Conservation (phyloP, 1,140 invertebrate genomes). For the Drosophila parabipectinata region DNA sequence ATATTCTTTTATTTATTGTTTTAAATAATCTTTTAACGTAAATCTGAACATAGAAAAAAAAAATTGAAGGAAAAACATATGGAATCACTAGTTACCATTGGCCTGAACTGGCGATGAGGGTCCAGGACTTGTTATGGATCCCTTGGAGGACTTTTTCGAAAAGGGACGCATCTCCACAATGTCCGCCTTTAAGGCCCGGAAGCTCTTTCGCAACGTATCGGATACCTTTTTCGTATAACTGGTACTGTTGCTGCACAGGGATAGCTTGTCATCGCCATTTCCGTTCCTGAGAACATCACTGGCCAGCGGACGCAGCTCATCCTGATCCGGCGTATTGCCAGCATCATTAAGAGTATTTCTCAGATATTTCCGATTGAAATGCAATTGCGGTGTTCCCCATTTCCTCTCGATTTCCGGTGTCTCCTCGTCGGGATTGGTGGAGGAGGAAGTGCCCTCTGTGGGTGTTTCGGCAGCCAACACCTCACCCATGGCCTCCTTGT, state of each 20-base stretch:
- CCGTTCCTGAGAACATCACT: constrained; percentile 11
- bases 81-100: constrained; percentile 17
- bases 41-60: neutral
- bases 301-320: constrained; percentile 53
- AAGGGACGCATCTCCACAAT: constrained; percentile 71
- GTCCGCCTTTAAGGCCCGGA: constrained; percentile 69
- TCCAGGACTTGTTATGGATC: neutral
- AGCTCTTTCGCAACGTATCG: constrained; percentile 64
- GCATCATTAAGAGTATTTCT: constrained; percentile 46
- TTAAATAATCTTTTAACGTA: neutral
- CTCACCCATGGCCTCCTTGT: constrained; percentile 66
- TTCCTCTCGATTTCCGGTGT: constrained; percentile 58
- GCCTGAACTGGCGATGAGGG: constrained; percentile 6
- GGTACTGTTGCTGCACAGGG: constrained; percentile 69
- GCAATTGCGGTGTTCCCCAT: constrained; percentile 79
- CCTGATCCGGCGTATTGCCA: constrained; percentile 34
- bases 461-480: constrained; percentile 7
- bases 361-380: constrained; percentile 81
- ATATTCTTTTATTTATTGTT: neutral
- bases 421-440: constrained; percentile 41
- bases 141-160: constrained; percentile 39
- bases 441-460: neutral
- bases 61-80: neutral
- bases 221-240: constrained; percentile 78
- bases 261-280: constrained; percentile 67